These are phyloP conservation scores for Stenodera caucasica DNA, from an alignment of 2,888 invertebrate species.

Conservation along the genomic window DNA sequence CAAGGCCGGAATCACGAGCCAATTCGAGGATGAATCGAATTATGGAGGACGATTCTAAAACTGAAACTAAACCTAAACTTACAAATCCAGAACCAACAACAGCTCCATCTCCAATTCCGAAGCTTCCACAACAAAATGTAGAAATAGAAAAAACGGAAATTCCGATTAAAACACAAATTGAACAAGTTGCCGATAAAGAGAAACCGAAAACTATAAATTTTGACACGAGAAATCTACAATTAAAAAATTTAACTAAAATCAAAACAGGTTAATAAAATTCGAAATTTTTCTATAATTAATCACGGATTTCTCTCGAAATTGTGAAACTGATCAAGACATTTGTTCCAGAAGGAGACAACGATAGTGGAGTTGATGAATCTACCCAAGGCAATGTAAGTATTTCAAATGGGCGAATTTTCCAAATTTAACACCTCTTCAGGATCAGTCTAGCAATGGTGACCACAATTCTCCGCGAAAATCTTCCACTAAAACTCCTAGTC, in stretches of 20 bases:
- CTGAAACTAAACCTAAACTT: background rate
- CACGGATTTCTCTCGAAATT: constrained; percentile 26
- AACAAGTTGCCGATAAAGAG: constrained; percentile 1
- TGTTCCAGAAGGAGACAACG: constrained; percentile 79
- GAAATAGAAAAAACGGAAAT: constrained; percentile 20
- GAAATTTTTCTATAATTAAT: constrained; percentile 37
- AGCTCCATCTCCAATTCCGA: background rate
- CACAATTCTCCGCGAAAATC: constrained; percentile 73
- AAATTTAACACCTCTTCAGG: constrained; percentile 34
- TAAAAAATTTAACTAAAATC: constrained; percentile 32
- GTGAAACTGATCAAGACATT: constrained; percentile 30
- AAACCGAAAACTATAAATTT: constrained; percentile 11
- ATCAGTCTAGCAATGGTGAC: constrained; percentile 64
- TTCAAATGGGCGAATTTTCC: too few relatives aligned
- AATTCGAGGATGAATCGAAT: constrained; percentile 47
- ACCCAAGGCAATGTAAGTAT: constrained; percentile 76
- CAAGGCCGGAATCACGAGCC: constrained; percentile 46
- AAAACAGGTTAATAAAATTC: constrained; percentile 35
- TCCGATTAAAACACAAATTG: constrained; percentile 15
- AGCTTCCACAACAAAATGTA: constrained; percentile 12
- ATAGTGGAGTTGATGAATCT: constrained; percentile 80
- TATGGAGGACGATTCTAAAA: constrained; percentile 38
- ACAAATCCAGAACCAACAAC: background rate
- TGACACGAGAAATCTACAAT: constrained; percentile 22
- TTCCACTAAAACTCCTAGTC: constrained; percentile 59